phyloP scores from a whole-genome alignment of 2,888 invertebrate species.

The Atrina japonica region DNA sequence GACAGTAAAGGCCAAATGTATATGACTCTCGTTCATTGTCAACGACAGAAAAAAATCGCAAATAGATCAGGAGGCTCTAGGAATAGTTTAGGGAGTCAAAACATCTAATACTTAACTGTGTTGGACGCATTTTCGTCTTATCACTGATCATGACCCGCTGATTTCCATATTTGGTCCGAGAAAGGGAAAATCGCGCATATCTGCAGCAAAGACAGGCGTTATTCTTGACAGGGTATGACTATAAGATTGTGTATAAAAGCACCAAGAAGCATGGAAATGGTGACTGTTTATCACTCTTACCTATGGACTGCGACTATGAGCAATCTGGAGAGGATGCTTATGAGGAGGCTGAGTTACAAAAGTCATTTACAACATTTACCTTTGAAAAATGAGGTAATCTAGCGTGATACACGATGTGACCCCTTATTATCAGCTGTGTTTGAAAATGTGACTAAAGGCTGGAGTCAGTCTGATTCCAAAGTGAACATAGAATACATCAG shows the following conservation, averaged over 20 bases:
- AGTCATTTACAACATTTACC: constrained; percentile 22
- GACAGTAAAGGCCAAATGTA: constrained; percentile 74
- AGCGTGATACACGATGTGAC: constrained; percentile 27
- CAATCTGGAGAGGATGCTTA: background rate
- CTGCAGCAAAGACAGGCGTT: constrained; percentile 57
- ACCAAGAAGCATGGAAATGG: constrained; percentile 70
- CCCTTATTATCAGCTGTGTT: constrained; percentile 22
- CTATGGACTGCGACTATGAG: background rate
- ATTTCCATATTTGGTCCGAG: constrained; percentile 20
- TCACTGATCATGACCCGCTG: constrained; percentile 57
- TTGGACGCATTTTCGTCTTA: constrained; percentile 58
- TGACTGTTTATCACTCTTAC: constrained; percentile 9
- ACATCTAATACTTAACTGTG: constrained; percentile 41
- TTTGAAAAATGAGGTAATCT: constrained; percentile 9
- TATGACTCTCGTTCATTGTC: constrained; percentile 51
- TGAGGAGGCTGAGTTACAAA: constrained; percentile 6
- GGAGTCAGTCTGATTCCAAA: constrained; percentile 9
- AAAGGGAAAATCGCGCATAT: constrained; percentile 9
- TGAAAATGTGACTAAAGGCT: constrained; percentile 17
- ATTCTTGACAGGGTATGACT: constrained; percentile 74
- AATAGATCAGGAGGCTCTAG: constrained; percentile 57
- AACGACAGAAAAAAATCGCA: constrained; percentile 15
- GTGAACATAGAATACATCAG: constrained; percentile 6
- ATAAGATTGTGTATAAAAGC: constrained; percentile 68
- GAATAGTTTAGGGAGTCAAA: constrained; percentile 38